These are phyloP conservation scores for Scopus umbretta DNA, from an alignment of 2,113 vertebrate genomes.

Conservation along the genomic window DNA sequence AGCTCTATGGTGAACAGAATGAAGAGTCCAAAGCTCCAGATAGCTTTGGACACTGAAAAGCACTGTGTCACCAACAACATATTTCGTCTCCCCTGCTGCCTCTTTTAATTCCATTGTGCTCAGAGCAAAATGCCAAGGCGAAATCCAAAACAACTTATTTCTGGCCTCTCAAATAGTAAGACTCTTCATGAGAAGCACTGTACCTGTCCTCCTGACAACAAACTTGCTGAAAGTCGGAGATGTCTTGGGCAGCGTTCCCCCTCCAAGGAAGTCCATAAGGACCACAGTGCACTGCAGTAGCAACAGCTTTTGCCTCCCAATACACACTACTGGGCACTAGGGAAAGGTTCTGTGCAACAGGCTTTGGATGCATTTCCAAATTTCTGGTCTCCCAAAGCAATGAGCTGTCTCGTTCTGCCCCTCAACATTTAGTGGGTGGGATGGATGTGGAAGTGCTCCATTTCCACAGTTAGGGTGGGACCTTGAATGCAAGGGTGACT, in stretches of 20 bases:
- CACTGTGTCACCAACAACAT: neutral
- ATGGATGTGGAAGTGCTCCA: neutral
- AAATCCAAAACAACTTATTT: neutral
- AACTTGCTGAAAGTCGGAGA: neutral
- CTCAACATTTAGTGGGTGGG: neutral
- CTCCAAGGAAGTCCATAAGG: too few species aligned
- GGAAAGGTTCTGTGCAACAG: neutral
- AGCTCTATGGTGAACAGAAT: neutral
- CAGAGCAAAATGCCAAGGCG: neutral
- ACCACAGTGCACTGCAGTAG: neutral
- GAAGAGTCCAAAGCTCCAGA: neutral
- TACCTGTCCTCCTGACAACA: neutral
- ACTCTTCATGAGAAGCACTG: neutral
- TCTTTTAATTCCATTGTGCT: neutral
- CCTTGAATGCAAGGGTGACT: too few species aligned
- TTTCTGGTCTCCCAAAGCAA: neutral
- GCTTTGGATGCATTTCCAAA: neutral
- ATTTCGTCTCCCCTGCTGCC: neutral
- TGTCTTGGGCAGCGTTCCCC: neutral
- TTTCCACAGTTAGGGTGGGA: neutral
- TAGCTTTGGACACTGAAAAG: neutral
- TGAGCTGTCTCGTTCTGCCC: neutral
- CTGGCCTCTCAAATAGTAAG: neutral
- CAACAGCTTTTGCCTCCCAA: neutral
- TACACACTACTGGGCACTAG: neutral